phyloP scores from a whole-genome alignment of 2,888 invertebrate species.

The Parthenolecanium corni region DNA sequence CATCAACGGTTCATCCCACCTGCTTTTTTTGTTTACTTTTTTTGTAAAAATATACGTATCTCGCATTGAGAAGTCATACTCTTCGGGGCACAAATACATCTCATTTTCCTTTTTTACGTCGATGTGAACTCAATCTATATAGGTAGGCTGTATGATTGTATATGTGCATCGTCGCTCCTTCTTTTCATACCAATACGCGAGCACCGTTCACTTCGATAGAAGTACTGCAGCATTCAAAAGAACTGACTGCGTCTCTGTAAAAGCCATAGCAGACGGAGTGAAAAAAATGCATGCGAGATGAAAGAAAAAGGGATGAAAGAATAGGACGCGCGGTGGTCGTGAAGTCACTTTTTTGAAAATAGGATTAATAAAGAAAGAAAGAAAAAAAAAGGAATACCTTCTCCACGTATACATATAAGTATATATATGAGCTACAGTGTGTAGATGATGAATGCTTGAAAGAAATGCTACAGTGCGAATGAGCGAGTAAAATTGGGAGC shows the following conservation, averaged over 20 bases:
- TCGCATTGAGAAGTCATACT: slow-evolving; percentile 1
- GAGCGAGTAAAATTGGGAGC: not conserved
- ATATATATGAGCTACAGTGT: not conserved
- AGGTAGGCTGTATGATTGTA: too few species aligned
- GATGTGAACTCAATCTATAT: too few species aligned
- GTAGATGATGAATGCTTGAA: not conserved
- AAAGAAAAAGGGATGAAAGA: not conserved
- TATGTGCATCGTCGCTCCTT: not conserved
- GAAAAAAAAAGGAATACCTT: not conserved
- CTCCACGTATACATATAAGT: not conserved
- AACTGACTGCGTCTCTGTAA: not conserved
- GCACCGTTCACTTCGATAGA: not conserved
- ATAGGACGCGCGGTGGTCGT: slow-evolving; percentile 1
- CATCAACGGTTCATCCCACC: too few species aligned
- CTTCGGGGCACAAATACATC: not conserved
- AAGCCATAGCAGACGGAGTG: not conserved
- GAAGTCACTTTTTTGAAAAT: slow-evolving; percentile 10
- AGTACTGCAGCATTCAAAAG: not conserved
- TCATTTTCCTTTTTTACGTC: too few species aligned
- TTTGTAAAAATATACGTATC: too few species aligned
- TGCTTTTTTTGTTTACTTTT: too few species aligned
- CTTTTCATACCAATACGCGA: not conserved
- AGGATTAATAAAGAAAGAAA: too few species aligned
- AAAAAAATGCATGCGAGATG: not conserved
- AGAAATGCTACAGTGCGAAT: too few species aligned